Percentiles rank a stretch among this genome's conserved stretches.
Conservation (phyloP, 2,797 vertebrate species). For the Anguilla anguilla region DNA sequence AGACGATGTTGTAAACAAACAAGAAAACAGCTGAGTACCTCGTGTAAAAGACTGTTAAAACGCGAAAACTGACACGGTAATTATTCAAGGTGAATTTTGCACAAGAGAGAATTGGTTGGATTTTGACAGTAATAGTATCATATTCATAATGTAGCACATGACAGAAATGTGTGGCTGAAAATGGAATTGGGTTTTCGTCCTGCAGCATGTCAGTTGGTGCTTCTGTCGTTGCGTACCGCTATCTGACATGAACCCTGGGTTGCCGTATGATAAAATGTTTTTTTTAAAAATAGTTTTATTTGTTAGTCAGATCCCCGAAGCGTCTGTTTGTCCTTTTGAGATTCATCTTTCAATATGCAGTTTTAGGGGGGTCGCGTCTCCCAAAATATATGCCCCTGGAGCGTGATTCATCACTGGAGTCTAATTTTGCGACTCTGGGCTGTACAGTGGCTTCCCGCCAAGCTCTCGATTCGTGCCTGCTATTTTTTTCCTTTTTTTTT, state of each 20-base stretch:
- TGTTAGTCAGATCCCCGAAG: constrained; percentile 14
- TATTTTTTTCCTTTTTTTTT: not conserved
- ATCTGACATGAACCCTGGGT: not conserved
- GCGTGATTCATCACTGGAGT: constrained; percentile 26
- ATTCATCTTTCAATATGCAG: constrained; percentile 37
- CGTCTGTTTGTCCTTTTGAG: not conserved
- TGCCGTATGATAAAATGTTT: not conserved
- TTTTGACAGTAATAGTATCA: not conserved
- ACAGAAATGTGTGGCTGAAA: not conserved
- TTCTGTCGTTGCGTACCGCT: not conserved
- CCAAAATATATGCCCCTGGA: constrained; percentile 24
- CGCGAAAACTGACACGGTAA: constrained; percentile 6
- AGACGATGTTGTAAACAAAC: constrained; percentile 18
- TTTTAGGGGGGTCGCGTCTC: constrained; percentile 33
- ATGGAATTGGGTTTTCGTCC: not conserved
- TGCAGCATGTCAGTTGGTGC: not conserved
- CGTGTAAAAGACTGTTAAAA: constrained; percentile 22
- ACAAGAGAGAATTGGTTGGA: not conserved
- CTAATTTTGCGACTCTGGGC: constrained; percentile 31
- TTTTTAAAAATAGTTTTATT: constrained; percentile 8
- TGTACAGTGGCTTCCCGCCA: constrained; percentile 26
- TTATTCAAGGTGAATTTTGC: constrained; percentile 11
- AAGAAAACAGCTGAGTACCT: not conserved
- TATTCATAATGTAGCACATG: not conserved
- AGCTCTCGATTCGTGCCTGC: constrained; percentile 21